Evolutionary conservation across 2,888 invertebrate genomes (phyloP).

Genomic region (Lepas anatifera): DNA sequence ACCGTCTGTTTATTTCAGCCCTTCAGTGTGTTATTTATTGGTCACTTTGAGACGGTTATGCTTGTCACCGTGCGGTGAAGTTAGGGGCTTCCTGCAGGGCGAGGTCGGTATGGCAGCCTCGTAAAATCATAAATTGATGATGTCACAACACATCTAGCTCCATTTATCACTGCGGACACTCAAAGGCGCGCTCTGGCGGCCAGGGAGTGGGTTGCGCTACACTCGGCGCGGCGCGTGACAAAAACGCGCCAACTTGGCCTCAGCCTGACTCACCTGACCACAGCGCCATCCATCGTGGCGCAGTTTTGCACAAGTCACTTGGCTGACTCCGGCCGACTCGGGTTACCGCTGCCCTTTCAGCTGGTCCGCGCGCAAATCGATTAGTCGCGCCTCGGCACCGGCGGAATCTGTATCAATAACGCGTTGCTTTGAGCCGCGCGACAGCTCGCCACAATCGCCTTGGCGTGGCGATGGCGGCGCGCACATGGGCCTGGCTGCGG

Average conservation of each 20-base stretch:
- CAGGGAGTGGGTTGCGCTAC: background rate
- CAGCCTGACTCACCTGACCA: background rate
- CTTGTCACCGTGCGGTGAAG: too few species aligned
- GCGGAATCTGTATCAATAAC: constrained; percentile 10
- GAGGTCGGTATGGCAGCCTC: background rate
- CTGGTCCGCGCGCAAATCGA: background rate
- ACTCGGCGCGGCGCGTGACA: background rate
- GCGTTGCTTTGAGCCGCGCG: background rate
- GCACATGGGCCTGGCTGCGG: too few species aligned
- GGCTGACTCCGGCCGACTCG: background rate
- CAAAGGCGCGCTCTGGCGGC: background rate
- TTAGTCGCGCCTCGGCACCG: background rate
- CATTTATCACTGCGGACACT: background rate
- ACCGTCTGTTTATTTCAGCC: too few species aligned
- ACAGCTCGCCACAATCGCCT: background rate
- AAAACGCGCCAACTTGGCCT: background rate
- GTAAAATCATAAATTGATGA: background rate
- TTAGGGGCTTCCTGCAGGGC: too few species aligned
- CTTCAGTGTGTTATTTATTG: too few species aligned
- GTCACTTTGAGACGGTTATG: too few species aligned
- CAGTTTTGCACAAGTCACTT: background rate
- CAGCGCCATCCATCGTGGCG: background rate
- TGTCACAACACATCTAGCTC: background rate
- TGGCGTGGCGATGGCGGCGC: background rate
- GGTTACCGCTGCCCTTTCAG: background rate